Conservation (phyloP, 2,113 vertebrate genomes). For the Progne subis region DNA sequence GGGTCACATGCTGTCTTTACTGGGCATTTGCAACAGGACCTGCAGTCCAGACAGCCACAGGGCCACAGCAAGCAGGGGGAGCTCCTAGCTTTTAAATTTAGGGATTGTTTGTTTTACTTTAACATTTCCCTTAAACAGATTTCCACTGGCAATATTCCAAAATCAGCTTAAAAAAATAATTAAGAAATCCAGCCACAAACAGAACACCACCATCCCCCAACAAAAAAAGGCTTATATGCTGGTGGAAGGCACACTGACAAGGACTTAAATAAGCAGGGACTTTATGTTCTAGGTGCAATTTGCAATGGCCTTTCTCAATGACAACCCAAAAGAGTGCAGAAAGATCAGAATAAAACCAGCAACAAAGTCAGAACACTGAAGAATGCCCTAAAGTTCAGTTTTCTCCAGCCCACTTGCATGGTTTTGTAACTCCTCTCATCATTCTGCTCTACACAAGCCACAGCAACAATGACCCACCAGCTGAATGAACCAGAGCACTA, state of each 20-base stretch:
- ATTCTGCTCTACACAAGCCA: neutral
- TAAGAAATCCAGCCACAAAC: neutral
- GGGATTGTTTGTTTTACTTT: neutral
- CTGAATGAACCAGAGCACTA: neutral
- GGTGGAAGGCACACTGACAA: neutral
- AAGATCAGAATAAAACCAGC: neutral
- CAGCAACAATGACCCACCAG: neutral
- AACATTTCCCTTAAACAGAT: neutral
- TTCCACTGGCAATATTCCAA: neutral
- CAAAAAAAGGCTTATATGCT: neutral
- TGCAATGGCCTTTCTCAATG: neutral
- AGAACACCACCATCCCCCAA: neutral
- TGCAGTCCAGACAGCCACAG: neutral
- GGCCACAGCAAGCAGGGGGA: neutral
- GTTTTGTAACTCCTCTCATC: neutral
- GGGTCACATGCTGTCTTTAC: neutral
- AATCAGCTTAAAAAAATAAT: neutral
- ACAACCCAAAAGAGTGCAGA: neutral
- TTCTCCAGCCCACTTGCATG: accelerated
- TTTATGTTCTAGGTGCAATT: neutral
- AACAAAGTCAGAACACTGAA: neutral
- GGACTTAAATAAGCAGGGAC: neutral
- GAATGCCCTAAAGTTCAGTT: neutral
- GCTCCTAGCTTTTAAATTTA: neutral
- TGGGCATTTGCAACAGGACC: neutral